Evolutionary conservation across 2,888 invertebrate species (phyloP).

Genomic region (Rhopalosiphum nymphaeae): DNA sequence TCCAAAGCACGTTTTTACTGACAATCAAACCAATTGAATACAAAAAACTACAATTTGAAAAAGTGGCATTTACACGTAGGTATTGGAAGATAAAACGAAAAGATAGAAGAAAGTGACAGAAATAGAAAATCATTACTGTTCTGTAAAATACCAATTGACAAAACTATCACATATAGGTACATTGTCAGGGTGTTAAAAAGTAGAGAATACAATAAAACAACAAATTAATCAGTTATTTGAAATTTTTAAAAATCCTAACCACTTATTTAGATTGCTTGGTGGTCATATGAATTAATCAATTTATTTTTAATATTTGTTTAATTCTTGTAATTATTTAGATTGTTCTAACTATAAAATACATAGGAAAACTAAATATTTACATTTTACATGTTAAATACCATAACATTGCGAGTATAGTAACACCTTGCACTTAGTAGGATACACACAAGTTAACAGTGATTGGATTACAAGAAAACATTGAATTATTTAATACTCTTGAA

Average conservation of each 20-base stretch:
- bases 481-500: conserved; percentile 31
- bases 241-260: background rate
- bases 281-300: background rate
- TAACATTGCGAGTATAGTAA: background rate
- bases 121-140: conserved; percentile 25
- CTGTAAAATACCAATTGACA: background rate
- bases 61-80: background rate
- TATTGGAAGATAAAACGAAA: conserved; percentile 36
- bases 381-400: background rate
- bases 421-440: background rate
- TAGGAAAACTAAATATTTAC: background rate
- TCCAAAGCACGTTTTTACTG: background rate
- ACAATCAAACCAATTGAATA: conserved; percentile 46
- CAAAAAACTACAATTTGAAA: background rate
- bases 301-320: background rate
- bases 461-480: background rate
- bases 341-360: background rate
- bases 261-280: background rate
- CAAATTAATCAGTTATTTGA: background rate
- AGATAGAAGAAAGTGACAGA: conserved; percentile 28
- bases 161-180: background rate
- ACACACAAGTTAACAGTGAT: conserved; percentile 31
- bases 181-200: background rate
- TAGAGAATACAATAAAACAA: background rate
- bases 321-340: background rate